Conservation (phyloP, 2,888 invertebrate genomes). For the Trissolcus japonicus region DNA sequence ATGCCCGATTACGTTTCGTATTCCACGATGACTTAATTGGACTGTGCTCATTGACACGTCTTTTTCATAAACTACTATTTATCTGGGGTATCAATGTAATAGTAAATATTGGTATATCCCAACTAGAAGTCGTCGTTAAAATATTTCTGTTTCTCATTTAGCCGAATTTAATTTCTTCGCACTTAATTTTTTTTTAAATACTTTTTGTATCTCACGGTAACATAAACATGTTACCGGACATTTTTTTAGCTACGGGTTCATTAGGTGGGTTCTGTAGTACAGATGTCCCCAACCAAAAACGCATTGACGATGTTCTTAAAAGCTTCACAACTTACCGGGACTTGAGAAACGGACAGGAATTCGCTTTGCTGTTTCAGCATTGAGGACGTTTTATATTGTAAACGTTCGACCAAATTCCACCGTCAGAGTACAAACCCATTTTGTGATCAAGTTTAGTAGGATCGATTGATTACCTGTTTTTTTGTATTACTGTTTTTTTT, state of each 20-base stretch:
- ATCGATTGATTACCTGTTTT: too few species aligned
- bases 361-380: constrained; percentile 24
- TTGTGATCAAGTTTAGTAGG: constrained; percentile 12
- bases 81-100: neutral
- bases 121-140: neutral
- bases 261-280: neutral
- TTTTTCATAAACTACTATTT: neutral
- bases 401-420: constrained; percentile 27
- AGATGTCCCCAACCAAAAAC: constrained; percentile 3
- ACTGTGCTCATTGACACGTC: constrained; percentile 7
- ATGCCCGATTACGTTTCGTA: constrained; percentile 9
- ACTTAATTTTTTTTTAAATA: neutral
- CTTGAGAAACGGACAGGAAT: constrained; percentile 22
- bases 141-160: constrained; percentile 8
- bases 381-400: constrained; percentile 14
- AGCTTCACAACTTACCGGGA: constrained; percentile 13
- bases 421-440: constrained; percentile 33
- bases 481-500: too few species aligned
- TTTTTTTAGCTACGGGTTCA: neutral
- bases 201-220: too few species aligned
- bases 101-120: neutral
- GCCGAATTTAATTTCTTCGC: constrained; percentile 4
- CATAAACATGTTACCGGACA: too few species aligned
- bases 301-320: constrained; percentile 44
- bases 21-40: constrained; percentile 27